Percentiles rank a stretch among this genome's conserved stretches.
Evolutionary conservation across 2,113 vertebrate species (phyloP).

Genomic region (Saccopteryx leptura): DNA sequence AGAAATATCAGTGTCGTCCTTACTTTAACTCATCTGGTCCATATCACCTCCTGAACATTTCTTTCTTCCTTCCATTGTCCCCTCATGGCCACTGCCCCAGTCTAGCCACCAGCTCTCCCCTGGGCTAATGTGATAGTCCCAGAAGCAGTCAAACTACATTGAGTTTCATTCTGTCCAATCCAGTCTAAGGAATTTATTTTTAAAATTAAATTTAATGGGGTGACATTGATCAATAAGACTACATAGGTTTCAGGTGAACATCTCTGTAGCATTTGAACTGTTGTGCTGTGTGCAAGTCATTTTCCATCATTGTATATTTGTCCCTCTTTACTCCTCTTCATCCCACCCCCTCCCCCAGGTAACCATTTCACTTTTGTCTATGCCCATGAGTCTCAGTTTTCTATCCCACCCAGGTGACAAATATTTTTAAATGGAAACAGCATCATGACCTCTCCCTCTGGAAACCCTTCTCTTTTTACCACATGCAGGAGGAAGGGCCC

Average conservation of each 20-base stretch:
- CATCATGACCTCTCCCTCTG: not conserved
- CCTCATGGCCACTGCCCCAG: not conserved
- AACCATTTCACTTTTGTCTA: no score
- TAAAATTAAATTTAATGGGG: no score
- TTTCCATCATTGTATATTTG: no score
- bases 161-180: not conserved
- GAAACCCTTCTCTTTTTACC: not conserved
- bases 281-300: no score
- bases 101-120: not conserved
- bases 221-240: no score
- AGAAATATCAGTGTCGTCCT: not conserved
- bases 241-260: no score
- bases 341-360: no score
- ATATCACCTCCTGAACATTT: not conserved
- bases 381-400: no score
- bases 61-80: not conserved
- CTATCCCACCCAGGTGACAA: not conserved
- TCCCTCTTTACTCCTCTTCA: no score
- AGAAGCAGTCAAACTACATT: not conserved
- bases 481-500: not conserved
- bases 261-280: no score
- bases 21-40: not conserved
- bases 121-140: not conserved
- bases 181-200: no score
- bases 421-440: not conserved